Evolutionary conservation across 2,888 invertebrate species (phyloP), one percentile per base, ranked within the genome.

Genomic region (Bedellia somnulentella): DNA sequence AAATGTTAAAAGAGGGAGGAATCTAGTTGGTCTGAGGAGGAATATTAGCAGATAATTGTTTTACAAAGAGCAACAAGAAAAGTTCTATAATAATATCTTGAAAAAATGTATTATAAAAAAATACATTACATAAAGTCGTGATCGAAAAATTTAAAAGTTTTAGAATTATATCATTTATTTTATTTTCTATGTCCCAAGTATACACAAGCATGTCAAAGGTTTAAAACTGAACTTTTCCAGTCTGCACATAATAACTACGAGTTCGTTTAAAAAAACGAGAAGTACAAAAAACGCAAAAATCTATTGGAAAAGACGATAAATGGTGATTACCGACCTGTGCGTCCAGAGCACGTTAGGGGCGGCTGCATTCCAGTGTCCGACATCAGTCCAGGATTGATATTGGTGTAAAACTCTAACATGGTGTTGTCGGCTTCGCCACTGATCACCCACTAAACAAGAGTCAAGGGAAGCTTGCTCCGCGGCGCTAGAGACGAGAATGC

Each of bases 331-430:
- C 76, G 58, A 85, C 85, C 85, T 76, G 83, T 77, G 49, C 84
- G 70, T 42, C 80, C 83, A 43, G 81, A 75, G 58, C 84, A 84
- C 45, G 80, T 77, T 41, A 80, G 67, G 37, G 78, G 78, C 31
- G 78, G 77, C 56, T 81, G 71, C 59, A 71, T 59, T 32, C 64
- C 64, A 40, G 51, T 45, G 26, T 82, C 82, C 44, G 76, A 80
- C 55, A 82, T 63, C 70, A 83, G 76, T 59, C 76, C 77, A 37
- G 80, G 52, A 44, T 78, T 81, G 40, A 82, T 67, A 49, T 81
- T 81, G 33, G 83, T 81, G 55, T 84, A 85, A 61, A 85, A 85
- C 57, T 85, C 85, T 70, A 85, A 79, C 85, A 85, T 85, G 52
- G 63, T 78, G 49, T 47, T 27, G 37, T 39, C 49, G 48, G 47